Percentiles rank a stretch among this genome's conserved stretches.
Evolutionary conservation across 1,140 invertebrate genomes (phyloP).

Genomic region (Colletes gigas): DNA sequence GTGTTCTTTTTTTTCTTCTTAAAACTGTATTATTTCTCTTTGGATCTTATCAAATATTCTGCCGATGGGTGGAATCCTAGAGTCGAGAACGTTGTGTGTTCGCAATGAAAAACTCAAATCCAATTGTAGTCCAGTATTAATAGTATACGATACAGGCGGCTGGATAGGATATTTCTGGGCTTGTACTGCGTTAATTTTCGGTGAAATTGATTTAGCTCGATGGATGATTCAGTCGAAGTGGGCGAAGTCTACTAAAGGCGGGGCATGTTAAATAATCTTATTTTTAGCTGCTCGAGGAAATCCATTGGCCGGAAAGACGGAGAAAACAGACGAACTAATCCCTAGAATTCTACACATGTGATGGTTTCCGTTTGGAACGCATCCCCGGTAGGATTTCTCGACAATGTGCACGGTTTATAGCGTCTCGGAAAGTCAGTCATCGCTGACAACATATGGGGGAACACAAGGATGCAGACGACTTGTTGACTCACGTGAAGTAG

Average conservation of each 20-base stretch:
- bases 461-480: neutral
- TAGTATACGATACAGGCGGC: no score
- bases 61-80: no score
- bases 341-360: conserved; percentile 15
- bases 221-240: conserved; percentile 3
- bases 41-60: no score
- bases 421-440: conserved; percentile 3
- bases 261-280: conserved; percentile 22
- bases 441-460: neutral
- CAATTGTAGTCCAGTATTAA: no score
- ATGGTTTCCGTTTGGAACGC: neutral
- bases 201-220: neutral
- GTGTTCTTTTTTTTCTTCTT: no score
- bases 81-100: no score
- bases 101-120: no score
- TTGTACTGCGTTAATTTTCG: neutral
- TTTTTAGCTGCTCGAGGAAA: conserved; percentile 39
- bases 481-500: neutral
- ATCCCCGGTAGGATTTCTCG: neutral
- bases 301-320: neutral
- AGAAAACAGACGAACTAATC: neutral
- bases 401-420: neutral
- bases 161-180: neutral
- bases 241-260: neutral
- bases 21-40: no score